Percentiles rank a stretch among this genome's conserved stretches.
Conservation (phyloP, 2,888 invertebrate species). For the Rhopalosiphum nymphaeae region DNA sequence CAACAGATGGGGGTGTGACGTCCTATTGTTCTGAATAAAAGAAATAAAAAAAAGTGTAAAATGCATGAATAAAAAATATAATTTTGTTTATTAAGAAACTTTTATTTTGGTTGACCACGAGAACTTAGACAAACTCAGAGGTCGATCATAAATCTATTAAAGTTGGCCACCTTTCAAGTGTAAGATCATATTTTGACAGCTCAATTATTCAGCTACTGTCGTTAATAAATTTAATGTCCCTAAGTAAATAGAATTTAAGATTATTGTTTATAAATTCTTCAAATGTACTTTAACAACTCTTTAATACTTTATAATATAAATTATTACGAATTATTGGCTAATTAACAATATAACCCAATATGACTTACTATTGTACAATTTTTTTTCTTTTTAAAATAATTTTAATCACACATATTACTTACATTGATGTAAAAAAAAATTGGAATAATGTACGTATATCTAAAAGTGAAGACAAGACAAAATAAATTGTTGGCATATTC, state of each 20-base stretch:
- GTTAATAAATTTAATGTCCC: neutral
- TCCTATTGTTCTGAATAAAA: too few relatives aligned
- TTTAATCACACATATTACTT: neutral
- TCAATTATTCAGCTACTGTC: neutral
- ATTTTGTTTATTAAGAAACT: too few relatives aligned
- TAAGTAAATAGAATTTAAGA: neutral
- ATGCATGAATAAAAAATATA: too few relatives aligned
- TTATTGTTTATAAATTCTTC: neutral
- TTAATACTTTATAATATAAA: slow-evolving; percentile 6
- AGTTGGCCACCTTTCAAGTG: neutral
- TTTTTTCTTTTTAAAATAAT: neutral
- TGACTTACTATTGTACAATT: slow-evolving; percentile 3
- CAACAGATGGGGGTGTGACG: too few relatives aligned
- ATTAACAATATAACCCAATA: neutral
- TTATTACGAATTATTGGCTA: slow-evolving; percentile 24
- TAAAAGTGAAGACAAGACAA: neutral
- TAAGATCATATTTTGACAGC: neutral
- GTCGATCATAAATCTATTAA: too few relatives aligned
- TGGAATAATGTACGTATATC: neutral
- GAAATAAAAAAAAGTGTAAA: too few relatives aligned
- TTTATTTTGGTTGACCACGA: too few relatives aligned
- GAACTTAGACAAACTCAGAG: too few relatives aligned
- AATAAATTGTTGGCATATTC: neutral
- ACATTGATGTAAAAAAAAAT: neutral
- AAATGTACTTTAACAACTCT: neutral